These are phyloP conservation scores for Drosophila guanche DNA, from an alignment of 1,140 invertebrate genomes.

Conservation along the genomic window DNA sequence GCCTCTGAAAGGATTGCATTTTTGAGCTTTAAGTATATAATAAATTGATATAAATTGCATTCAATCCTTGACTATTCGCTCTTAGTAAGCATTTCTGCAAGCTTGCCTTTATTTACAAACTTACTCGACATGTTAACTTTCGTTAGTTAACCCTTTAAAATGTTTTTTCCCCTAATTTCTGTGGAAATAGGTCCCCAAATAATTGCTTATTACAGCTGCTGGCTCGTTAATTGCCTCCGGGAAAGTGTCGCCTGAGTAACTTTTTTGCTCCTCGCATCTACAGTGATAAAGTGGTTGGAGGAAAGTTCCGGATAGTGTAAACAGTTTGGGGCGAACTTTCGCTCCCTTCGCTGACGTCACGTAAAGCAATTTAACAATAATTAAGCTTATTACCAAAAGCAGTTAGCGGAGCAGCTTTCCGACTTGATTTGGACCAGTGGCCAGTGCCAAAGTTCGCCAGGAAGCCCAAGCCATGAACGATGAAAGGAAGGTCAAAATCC, in stretches of 20 bases:
- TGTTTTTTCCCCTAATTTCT: no score
- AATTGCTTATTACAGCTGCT: conserved; percentile 4
- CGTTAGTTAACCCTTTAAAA: no score
- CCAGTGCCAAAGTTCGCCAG: conserved; percentile 38
- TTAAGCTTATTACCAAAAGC: conserved; percentile 62
- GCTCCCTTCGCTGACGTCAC: conserved; percentile 37
- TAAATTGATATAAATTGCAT: no score
- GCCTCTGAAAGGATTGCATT: no score
- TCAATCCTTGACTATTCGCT: no score
- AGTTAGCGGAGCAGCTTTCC: conserved; percentile 47
- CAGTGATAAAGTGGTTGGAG: conserved; percentile 21
- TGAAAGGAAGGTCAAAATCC: conserved; percentile 27
- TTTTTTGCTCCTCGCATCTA: conserved; percentile 16
- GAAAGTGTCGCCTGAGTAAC: not conserved
- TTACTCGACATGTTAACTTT: no score
- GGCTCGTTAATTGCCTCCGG: conserved; percentile 11
- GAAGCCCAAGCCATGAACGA: not conserved
- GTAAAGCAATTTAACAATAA: conserved; percentile 65
- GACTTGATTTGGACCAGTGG: conserved; percentile 46
- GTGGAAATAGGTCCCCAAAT: not conserved
- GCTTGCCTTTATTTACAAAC: no score
- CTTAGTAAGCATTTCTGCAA: no score
- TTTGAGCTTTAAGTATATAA: no score
- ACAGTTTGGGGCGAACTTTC: conserved; percentile 25
- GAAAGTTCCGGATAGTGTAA: conserved; percentile 1